Percentiles rank a stretch among this genome's conserved stretches.
Conservation (phyloP, 2,888 invertebrate species). For the Aleiodes leptofemur region DNA sequence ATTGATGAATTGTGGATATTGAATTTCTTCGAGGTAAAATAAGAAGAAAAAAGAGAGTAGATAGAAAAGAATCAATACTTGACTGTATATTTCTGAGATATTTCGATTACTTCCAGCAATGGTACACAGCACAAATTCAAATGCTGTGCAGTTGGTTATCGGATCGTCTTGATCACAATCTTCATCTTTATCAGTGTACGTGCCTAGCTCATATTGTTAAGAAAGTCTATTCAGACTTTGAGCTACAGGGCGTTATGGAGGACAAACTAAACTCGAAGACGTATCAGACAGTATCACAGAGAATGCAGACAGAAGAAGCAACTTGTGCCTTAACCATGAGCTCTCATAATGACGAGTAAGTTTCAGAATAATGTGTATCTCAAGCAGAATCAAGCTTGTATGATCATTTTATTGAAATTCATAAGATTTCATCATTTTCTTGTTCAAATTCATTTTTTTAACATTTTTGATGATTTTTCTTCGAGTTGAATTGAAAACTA, state of each 20-base stretch:
- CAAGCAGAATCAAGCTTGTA: no score
- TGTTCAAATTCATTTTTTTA: no score
- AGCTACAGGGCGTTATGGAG: conserved; percentile 98
- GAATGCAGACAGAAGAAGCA: conserved; percentile 98
- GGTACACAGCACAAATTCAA: conserved; percentile 96
- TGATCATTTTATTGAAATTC: no score
- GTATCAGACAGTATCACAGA: conserved; percentile 93
- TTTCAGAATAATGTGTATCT: conserved; percentile 12
- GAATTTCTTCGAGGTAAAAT: conserved; percentile 82
- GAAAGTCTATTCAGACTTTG: conserved; percentile 99
- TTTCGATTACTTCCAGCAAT: conserved; percentile 80
- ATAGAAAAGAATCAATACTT: background rate
- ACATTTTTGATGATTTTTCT: no score
- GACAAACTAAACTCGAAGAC: conserved; percentile 97
- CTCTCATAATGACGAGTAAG: conserved; percentile 84
- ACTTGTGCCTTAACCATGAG: conserved; percentile 92
- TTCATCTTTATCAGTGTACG: conserved; percentile 98
- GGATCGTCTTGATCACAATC: conserved; percentile 92
- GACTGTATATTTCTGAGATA: conserved; percentile 2
- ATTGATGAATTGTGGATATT: conserved; percentile 90
- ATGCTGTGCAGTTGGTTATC: conserved; percentile 96
- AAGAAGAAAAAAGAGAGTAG: background rate
- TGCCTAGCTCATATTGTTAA: conserved; percentile 97
- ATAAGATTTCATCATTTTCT: no score
- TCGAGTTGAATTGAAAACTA: no score